Percentiles rank a stretch among this genome's conserved stretches.
phyloP scores from a whole-genome alignment of 2,888 invertebrate species.

The Auanema sp. region DNA sequence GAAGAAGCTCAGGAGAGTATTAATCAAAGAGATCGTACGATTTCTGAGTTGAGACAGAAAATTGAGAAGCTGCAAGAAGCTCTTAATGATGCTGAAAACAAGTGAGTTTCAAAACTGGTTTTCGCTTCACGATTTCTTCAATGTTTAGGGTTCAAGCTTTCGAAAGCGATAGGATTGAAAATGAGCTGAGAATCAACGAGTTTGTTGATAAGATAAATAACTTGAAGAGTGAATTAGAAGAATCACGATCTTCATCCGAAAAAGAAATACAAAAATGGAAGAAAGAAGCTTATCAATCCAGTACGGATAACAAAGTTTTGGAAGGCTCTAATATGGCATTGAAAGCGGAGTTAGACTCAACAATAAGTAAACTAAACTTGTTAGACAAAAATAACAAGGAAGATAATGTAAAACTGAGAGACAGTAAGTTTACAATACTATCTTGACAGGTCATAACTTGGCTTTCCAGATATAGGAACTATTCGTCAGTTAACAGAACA shows the following conservation, averaged over 20 bases:
- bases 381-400: conserved; percentile 60
- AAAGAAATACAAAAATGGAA: conserved; percentile 63
- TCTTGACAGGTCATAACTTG: background rate
- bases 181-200: no score
- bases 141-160: no score
- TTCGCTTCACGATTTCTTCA: conserved; percentile 1
- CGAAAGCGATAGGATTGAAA: no score
- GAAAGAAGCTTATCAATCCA: conserved; percentile 55
- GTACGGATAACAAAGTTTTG: conserved; percentile 58
- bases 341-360: conserved; percentile 57
- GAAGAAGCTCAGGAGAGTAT: no score
- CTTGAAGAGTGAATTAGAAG: no score
- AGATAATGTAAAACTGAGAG: conserved; percentile 57
- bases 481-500: conserved; percentile 62
- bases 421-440: conserved; percentile 37
- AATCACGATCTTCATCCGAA: no score
- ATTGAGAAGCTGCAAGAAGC: no score
- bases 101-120: background rate
- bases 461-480: conserved; percentile 51
- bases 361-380: conserved; percentile 54
- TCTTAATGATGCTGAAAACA: no score
- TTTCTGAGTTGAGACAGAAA: no score
- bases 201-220: no score
- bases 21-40: no score
- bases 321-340: conserved; percentile 56